Conservation (phyloP, 2,888 invertebrate genomes). For the Chrysopilus asiliformis region DNA sequence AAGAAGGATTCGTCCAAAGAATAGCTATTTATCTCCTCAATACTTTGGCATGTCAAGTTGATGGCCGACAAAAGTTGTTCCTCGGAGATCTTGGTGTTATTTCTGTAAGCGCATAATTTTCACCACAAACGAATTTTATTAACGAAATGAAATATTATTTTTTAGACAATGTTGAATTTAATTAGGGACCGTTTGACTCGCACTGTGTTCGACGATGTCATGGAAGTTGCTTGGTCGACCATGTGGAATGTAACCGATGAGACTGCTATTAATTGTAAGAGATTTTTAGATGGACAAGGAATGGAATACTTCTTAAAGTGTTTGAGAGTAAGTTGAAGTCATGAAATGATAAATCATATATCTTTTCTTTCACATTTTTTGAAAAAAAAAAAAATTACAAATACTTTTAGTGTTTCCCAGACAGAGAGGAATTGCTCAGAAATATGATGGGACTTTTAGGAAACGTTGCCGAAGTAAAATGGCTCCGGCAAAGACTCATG, state of each 20-base stretch:
- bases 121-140: constrained; percentile 5
- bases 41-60: constrained; percentile 92
- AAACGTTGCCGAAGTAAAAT: constrained; percentile 88
- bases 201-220: constrained; percentile 79
- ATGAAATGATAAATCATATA: neutral
- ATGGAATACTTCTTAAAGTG: constrained; percentile 85
- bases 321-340: constrained; percentile 47
- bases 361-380: neutral
- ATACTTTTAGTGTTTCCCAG: constrained; percentile 58
- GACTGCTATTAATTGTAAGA: constrained; percentile 84
- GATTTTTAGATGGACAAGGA: constrained; percentile 77
- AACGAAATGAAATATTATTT: constrained; percentile 15
- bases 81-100: constrained; percentile 84
- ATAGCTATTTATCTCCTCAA: constrained; percentile 91
- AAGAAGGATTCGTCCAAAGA: constrained; percentile 85
- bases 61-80: constrained; percentile 80
- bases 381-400: neutral
- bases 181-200: constrained; percentile 68
- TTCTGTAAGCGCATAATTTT: constrained; percentile 47
- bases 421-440: constrained; percentile 77
- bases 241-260: constrained; percentile 99
- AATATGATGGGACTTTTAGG: constrained; percentile 98
- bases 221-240: constrained; percentile 98
- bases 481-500: constrained; percentile 71
- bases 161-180: constrained; percentile 72